phyloP scores from a whole-genome alignment of 2,797 vertebrate species.

The Peromyscus melanophrys region DNA sequence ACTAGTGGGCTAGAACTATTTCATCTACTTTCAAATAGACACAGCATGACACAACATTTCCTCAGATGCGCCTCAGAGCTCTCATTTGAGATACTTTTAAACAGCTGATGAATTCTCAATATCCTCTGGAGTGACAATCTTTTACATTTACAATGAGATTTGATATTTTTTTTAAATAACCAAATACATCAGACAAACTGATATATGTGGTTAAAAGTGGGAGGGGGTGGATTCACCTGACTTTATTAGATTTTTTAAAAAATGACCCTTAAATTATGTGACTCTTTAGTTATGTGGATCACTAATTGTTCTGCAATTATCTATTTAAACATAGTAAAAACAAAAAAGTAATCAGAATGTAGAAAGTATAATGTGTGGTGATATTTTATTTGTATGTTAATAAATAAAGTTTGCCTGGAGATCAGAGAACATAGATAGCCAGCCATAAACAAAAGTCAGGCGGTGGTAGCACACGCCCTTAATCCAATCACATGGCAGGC shows the following conservation, averaged over 20 bases:
- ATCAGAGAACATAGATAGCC: too few species aligned
- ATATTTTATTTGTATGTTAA: too few species aligned
- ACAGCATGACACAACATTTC: neutral
- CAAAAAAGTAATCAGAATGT: conserved; percentile 21
- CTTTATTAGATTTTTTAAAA: conserved; percentile 38
- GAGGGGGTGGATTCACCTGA: neutral
- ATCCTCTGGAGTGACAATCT: neutral
- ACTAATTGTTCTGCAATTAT: conserved; percentile 38
- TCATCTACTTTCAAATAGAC: conserved; percentile 46
- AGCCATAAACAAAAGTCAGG: too few species aligned
- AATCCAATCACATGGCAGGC: too few species aligned
- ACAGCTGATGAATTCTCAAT: conserved; percentile 33
- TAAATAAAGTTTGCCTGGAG: too few species aligned
- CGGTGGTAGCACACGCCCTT: too few species aligned
- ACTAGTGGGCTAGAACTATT: conserved; percentile 1
- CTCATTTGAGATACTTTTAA: neutral
- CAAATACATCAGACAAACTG: conserved; percentile 23
- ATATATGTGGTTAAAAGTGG: conserved; percentile 23
- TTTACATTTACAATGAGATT: conserved; percentile 42
- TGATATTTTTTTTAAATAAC: neutral
- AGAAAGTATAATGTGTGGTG: neutral
- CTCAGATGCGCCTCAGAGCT: neutral
- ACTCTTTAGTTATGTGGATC: conserved; percentile 27
- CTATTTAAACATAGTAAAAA: conserved; percentile 56
- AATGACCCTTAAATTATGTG: conserved; percentile 54